Percentiles rank a stretch among this genome's conserved stretches.
These are phyloP conservation scores for Drosophila parabipectinata DNA, from an alignment of 1,140 invertebrate genomes.

Conservation along the genomic window DNA sequence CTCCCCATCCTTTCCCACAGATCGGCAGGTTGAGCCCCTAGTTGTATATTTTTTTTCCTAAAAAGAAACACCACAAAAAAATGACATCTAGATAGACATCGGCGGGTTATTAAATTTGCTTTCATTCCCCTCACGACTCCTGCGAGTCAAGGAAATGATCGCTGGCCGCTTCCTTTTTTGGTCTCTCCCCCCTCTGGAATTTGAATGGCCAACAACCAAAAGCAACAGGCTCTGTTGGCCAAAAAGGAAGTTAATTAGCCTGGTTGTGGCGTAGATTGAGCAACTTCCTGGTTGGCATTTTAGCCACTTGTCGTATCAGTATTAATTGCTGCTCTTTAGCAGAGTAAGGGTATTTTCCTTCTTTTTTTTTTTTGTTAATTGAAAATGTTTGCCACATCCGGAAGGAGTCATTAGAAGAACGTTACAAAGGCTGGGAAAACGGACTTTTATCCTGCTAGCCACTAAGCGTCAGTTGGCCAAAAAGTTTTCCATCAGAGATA, in stretches of 20 bases:
- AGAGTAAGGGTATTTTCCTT: conserved; percentile 11
- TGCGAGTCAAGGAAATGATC: conserved; percentile 57
- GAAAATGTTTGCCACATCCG: conserved; percentile 73
- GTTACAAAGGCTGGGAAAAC: conserved; percentile 23
- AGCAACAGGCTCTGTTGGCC: conserved; percentile 58
- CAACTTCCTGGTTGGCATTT: conserved; percentile 64
- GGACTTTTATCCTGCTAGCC: not conserved
- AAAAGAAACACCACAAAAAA: conserved; percentile 38
- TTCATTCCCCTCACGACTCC: conserved; percentile 30
- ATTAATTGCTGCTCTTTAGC: conserved; percentile 78
- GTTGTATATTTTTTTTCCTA: not conserved
- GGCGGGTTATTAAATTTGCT: conserved; percentile 64
- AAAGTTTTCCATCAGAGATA: conserved; percentile 1
- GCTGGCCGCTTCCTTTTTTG: conserved; percentile 36
- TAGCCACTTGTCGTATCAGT: conserved; percentile 30
- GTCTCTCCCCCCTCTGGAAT: conserved; percentile 28
- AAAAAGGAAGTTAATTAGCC: conserved; percentile 56
- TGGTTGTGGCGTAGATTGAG: conserved; percentile 19
- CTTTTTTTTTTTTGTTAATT: conserved; percentile 55
- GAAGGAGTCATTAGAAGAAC: conserved; percentile 64
- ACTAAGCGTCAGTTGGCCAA: conserved; percentile 31
- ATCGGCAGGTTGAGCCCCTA: not conserved
- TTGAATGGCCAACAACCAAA: conserved; percentile 53
- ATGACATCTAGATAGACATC: conserved; percentile 66
- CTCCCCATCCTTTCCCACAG: not conserved